These are phyloP conservation scores for Formica exsecta DNA, from an alignment of 1,140 invertebrate species.

Conservation along the genomic window DNA sequence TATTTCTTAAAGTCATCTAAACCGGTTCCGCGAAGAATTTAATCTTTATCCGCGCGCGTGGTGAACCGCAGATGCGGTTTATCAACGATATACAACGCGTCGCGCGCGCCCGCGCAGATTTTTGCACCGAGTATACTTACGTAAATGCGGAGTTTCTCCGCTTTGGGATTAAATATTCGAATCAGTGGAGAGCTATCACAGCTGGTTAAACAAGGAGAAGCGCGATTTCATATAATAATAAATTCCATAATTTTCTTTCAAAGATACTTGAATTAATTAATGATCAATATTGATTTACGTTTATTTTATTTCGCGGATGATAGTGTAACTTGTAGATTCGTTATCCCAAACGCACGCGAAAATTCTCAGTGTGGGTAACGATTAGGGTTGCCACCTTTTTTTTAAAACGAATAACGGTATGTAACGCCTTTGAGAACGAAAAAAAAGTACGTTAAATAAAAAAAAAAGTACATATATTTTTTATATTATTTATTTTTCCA, in stretches of 20 bases:
- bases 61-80: slow-evolving; percentile 56
- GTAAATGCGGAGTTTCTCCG: slow-evolving; percentile 2
- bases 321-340: neutral
- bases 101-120: neutral
- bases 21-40: slow-evolving; percentile 48
- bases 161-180: neutral
- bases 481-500: too few species aligned
- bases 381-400: too few species aligned
- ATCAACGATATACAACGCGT: slow-evolving; percentile 18
- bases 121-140: slow-evolving; percentile 21
- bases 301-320: neutral
- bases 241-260: neutral
- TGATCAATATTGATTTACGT: slow-evolving; percentile 28
- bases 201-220: neutral
- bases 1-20: slow-evolving; percentile 44
- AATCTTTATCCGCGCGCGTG: slow-evolving; percentile 36
- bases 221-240: neutral
- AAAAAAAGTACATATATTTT: too few species aligned
- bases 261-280: slow-evolving; percentile 48
- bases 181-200: neutral
- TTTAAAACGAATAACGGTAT: too few species aligned
- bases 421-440: too few species aligned
- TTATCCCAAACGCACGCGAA: neutral
- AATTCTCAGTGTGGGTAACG: too few species aligned
- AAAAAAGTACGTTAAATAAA: too few species aligned